Percentiles rank a stretch among this genome's conserved stretches.
Conservation (phyloP, 37 sponge, comb jelly and placozoan species). For the Aplysina aerophoba region DNA sequence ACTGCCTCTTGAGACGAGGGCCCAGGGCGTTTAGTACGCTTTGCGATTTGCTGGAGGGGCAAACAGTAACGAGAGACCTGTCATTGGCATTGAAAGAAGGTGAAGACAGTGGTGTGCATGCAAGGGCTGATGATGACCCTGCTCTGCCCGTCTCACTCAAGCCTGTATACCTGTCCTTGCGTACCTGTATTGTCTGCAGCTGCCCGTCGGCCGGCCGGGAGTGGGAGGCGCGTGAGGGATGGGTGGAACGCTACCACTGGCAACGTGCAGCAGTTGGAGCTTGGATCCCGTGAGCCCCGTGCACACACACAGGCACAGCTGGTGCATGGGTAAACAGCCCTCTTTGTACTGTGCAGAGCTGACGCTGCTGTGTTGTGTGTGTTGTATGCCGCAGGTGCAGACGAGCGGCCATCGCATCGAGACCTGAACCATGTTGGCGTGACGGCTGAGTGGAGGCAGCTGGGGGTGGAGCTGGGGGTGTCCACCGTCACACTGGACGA, state of each 20-base stretch:
- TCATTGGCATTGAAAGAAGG: neutral
- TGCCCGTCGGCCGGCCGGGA: no score
- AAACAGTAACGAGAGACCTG: no score
- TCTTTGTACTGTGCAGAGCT: neutral
- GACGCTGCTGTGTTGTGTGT: neutral
- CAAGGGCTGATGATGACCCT: neutral
- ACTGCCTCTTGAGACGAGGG: slow-evolving; percentile 18
- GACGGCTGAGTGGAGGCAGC: neutral
- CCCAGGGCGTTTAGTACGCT: neutral
- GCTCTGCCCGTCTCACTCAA: no score
- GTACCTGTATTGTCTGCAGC: no score
- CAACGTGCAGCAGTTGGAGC: no score
- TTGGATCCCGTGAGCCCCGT: no score
- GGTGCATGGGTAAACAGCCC: no score
- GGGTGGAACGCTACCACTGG: no score
- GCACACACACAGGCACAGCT: no score
- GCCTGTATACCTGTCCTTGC: no score
- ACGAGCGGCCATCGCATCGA: neutral
- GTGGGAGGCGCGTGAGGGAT: no score
- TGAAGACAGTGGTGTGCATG: neutral
- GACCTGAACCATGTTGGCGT: neutral
- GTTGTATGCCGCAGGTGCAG: neutral
- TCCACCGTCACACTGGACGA: neutral
- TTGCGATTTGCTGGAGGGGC: neutral
- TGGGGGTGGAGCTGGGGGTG: slow-evolving; percentile 9